A percentile compares a stretch with the other conserved stretches of the same genome.
These are phyloP conservation scores for Ochotona princeps DNA, from an alignment of 2,113 vertebrate genomes.

Conservation along the genomic window DNA sequence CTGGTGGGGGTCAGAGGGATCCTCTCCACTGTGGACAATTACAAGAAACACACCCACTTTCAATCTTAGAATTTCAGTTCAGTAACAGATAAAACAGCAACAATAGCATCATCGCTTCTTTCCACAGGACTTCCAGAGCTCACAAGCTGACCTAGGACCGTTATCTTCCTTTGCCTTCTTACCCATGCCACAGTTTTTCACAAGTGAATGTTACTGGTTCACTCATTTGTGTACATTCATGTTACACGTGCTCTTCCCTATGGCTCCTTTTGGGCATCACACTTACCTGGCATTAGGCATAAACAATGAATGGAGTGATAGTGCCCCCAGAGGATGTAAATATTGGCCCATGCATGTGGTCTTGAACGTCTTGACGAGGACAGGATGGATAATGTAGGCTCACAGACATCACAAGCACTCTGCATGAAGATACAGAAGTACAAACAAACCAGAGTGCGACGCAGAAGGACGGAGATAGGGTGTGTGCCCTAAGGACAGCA, in stretches of 20 bases:
- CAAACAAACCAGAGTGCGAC: neutral
- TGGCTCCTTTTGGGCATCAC: no score
- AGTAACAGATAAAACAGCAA: neutral
- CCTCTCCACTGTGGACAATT: neutral
- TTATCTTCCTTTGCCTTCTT: no score
- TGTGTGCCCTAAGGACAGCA: neutral
- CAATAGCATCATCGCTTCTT: neutral
- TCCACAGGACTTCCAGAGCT: neutral
- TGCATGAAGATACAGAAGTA: neutral
- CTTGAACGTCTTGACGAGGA: neutral
- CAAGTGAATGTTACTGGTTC: neutral
- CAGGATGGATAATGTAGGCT: neutral
- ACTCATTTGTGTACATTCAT: neutral
- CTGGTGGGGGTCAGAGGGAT: neutral
- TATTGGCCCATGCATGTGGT: neutral
- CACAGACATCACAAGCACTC: neutral
- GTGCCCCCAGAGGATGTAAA: rapidly evolving
- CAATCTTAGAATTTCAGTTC: neutral
- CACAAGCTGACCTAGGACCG: neutral
- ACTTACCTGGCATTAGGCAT: neutral
- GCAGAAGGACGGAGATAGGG: neutral
- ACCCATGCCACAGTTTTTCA: neutral
- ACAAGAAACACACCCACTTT: neutral
- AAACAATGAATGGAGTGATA: neutral
- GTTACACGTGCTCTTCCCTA: neutral